phyloP scores from a whole-genome alignment of 2,113 vertebrate species.

The Myotis davidii region DNA sequence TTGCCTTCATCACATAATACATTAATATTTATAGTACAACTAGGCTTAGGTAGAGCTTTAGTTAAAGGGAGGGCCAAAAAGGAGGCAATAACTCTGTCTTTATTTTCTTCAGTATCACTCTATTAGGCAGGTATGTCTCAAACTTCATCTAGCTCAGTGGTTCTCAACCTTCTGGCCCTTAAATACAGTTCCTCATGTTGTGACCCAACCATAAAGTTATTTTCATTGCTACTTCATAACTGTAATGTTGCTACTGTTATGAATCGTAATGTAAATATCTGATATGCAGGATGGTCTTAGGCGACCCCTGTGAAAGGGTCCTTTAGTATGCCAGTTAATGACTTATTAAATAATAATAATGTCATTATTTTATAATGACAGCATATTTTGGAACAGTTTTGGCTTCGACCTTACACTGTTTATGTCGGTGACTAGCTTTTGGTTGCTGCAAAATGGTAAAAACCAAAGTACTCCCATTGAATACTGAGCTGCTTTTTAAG shows the following conservation, averaged over 20 bases:
- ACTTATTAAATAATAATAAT: neutral
- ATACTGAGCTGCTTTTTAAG: neutral
- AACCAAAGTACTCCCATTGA: neutral
- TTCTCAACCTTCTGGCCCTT: no score
- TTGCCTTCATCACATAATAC: neutral
- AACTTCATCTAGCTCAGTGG: neutral
- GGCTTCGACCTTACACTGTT: neutral
- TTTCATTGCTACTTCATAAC: no score
- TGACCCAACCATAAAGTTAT: no score
- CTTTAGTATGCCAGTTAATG: neutral
- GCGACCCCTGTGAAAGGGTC: no score
- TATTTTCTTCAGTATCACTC: neutral
- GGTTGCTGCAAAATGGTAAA: neutral
- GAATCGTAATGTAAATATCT: no score
- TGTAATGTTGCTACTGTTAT: no score
- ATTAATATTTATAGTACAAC: neutral
- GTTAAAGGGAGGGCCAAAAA: neutral
- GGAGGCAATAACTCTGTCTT: neutral
- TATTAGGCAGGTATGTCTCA: neutral
- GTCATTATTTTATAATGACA: neutral
- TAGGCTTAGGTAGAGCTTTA: neutral
- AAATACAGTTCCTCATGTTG: no score
- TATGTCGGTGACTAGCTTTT: neutral
- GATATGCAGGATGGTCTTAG: no score
- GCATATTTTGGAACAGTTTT: neutral